Evolutionary conservation across 2,888 invertebrate species (phyloP), one percentile per base, ranked within the genome.

Genomic region (Hirudinaria manillensis): DNA sequence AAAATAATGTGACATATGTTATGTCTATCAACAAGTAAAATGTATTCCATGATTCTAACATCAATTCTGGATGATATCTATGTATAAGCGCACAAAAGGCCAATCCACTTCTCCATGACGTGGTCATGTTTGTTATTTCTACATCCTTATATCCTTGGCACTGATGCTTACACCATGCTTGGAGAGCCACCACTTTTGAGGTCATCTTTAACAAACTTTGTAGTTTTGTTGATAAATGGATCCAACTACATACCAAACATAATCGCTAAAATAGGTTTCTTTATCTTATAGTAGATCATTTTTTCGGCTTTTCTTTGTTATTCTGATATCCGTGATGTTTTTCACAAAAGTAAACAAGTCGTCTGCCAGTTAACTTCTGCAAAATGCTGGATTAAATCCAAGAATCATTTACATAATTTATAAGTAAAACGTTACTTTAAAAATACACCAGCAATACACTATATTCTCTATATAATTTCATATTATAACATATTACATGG

Each of bases 51-150:
- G 2, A 32, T 21, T 90, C 93, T 93, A 88, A 95, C 95, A 96
- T 94, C 82, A 96, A 89, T 85, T 96, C 95, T 72, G 96, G 95
- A 83, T 94, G 89, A 87, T 94, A 95, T 86, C 93, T 92, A 87
- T 96, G 95, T 83, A 96, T 94, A 85, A 96, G 90, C 79, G 95
- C 95, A 88, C 95, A 96, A 87, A 96, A 96, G 76, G 93, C 95
- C 80, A 95, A 89, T 76, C 96, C 96, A 88, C 94, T 91, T 83
- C 93, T 89, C 94, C 94, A 96, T 16, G 94, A 93, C 79, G 93
- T 93, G 79, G 94, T 94, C 94, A 96, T 94, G 87, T 96, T 94
- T 80, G 91, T 91, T 81, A 96, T 90, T 84, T 91, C 90, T 79
- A 96, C 94, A 82, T 93, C 92, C 51, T 91, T 90, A 86, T 95